Conservation (phyloP, 64 coral and sea anemone species). For the Exaiptasia diaphana region DNA sequence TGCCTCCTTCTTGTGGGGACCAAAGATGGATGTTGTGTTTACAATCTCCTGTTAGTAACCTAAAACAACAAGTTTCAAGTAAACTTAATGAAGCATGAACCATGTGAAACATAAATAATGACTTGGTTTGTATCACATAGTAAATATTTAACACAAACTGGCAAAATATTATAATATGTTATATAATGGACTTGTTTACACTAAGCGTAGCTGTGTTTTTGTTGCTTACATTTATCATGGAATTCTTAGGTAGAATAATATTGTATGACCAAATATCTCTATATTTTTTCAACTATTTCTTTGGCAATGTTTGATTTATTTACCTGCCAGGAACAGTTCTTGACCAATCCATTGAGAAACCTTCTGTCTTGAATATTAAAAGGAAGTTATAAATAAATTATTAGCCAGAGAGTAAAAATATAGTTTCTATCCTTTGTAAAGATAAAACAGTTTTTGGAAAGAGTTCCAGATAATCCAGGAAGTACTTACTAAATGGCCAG, state of each 20-base stretch:
- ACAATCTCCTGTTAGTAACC: slow-evolving; percentile 88
- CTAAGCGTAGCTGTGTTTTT: no score
- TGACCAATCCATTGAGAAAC: slow-evolving; percentile 98
- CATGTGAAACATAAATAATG: no score
- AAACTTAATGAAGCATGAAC: no score
- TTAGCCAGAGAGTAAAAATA: no score
- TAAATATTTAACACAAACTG: background rate
- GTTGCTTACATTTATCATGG: no score
- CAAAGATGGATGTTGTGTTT: slow-evolving; percentile 82
- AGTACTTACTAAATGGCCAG: slow-evolving; percentile 72
- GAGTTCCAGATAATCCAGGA: no score
- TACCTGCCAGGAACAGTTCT: slow-evolving; percentile 81
- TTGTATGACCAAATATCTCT: no score
- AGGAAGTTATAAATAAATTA: background rate
- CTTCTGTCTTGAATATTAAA: slow-evolving; percentile 59
- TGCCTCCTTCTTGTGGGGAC: slow-evolving; percentile 58
- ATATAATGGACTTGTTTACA: background rate
- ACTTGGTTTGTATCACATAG: background rate
- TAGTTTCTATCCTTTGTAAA: no score
- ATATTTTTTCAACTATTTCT: no score
- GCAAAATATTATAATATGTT: background rate
- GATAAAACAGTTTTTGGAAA: no score
- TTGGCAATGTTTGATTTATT: background rate
- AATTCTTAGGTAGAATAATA: no score
- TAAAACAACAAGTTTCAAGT: background rate